Percentiles rank a stretch among this genome's conserved stretches.
Evolutionary conservation across 2,113 vertebrate genomes (phyloP).

Genomic region (Butorides virescens): DNA sequence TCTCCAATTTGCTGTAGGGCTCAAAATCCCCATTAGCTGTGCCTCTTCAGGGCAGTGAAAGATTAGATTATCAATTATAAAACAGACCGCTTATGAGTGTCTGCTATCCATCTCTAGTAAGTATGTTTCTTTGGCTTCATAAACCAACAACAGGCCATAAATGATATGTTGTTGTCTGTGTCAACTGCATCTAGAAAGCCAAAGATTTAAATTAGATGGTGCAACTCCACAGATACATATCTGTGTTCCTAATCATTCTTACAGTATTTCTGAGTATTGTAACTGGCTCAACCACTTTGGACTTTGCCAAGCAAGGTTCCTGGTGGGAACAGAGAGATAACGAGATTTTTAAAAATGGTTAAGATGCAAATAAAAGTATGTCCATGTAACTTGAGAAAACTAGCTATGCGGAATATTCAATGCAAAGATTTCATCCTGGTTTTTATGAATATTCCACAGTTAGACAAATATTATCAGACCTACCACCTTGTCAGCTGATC

Average conservation of each 20-base stretch:
- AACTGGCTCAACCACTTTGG: background rate
- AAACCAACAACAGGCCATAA: constrained; percentile 13
- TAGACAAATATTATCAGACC: background rate
- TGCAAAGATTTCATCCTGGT: background rate
- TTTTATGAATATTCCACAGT: background rate
- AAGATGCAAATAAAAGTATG: background rate
- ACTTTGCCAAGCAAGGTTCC: background rate
- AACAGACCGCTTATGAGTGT: background rate
- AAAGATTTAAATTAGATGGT: constrained; percentile 10
- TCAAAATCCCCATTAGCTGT: background rate
- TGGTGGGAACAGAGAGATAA: background rate
- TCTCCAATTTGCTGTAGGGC: background rate
- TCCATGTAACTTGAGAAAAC: background rate
- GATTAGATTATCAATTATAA: background rate
- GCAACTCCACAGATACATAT: constrained; percentile 17
- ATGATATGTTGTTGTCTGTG: background rate
- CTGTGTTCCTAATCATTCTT: constrained; percentile 29
- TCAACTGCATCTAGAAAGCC: background rate
- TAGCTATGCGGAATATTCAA: background rate
- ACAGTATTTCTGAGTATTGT: constrained; percentile 4
- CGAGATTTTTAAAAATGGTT: background rate
- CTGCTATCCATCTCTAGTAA: background rate
- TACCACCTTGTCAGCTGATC: background rate
- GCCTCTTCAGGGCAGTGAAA: background rate
- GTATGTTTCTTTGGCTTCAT: constrained; percentile 16